A percentile compares a stretch with the other conserved stretches of the same genome.
phyloP scores from a whole-genome alignment of 2,888 invertebrate genomes.

The Argyra leucocephala region DNA sequence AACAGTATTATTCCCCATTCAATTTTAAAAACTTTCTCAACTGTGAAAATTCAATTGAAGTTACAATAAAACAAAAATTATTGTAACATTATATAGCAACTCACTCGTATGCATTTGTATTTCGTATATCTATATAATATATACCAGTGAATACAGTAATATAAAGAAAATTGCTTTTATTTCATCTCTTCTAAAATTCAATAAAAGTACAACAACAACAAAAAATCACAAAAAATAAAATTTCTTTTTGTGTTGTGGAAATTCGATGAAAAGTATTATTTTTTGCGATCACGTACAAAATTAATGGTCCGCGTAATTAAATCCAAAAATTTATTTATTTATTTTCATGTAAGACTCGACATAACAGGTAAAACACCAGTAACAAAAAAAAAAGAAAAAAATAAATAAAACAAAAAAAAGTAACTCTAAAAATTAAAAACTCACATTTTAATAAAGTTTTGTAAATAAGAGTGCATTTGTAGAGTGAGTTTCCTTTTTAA shows the following conservation, averaged over 20 bases:
- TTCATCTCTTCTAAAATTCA: neutral
- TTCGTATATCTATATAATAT: too few relatives aligned
- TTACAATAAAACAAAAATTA: neutral
- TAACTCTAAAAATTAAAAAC: too few relatives aligned
- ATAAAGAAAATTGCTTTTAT: neutral
- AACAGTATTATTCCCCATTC: too few relatives aligned
- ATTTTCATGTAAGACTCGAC: neutral
- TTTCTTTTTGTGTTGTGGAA: too few relatives aligned
- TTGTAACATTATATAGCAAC: too few relatives aligned
- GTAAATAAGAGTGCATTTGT: too few relatives aligned
- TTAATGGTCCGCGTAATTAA: constrained; percentile 6
- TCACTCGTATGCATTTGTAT: too few relatives aligned
- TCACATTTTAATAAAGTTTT: neutral
- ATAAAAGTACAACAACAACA: neutral
- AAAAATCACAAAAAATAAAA: neutral
- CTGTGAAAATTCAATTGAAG: neutral
- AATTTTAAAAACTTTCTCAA: neutral
- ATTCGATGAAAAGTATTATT: neutral
- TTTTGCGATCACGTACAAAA: neutral
- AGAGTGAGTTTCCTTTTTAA: too few relatives aligned
- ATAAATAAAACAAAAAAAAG: too few relatives aligned
- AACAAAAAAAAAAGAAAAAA: too few relatives aligned
- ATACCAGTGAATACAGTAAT: too few relatives aligned
- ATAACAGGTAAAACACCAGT: neutral
- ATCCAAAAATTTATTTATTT: constrained; percentile 2